Conservation (phyloP, 1,140 invertebrate species). For the Brevipalpus yothersi region DNA sequence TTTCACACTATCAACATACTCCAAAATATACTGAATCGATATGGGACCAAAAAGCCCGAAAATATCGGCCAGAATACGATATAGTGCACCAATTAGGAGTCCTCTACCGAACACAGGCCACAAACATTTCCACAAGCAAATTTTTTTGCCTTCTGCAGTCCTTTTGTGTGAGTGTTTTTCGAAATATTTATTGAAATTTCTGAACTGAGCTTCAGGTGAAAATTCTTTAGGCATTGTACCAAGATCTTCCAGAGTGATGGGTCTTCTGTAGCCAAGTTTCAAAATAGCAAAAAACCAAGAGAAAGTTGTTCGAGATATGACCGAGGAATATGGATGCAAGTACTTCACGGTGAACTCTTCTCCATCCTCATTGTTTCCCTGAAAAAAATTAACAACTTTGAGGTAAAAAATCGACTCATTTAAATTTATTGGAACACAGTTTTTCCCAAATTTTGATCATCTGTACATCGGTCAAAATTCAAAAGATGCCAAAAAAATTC, state of each 20-base stretch:
- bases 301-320: constrained; percentile 43
- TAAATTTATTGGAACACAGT: too few relatives aligned
- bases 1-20: constrained; percentile 27
- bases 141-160: background rate
- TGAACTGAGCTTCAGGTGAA: background rate
- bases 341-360: background rate
- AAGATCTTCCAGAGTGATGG: constrained; percentile 38
- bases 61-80: constrained; percentile 45
- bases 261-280: constrained; percentile 32
- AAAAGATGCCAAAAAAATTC: too few relatives aligned
- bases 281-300: constrained; percentile 46
- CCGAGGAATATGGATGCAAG: constrained; percentile 10
- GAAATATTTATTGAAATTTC: background rate
- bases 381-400: too few relatives aligned
- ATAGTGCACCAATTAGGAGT: constrained; percentile 38
- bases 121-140: constrained; percentile 36
- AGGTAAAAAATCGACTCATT: too few relatives aligned
- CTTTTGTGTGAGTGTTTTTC: background rate
- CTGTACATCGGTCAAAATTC: too few relatives aligned
- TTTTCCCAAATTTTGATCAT: too few relatives aligned
- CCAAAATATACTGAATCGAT: constrained; percentile 42
- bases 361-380: too few relatives aligned
- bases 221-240: constrained; percentile 2
- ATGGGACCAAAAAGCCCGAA: constrained; percentile 46
- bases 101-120: constrained; percentile 39